phyloP scores from a whole-genome alignment of 2,888 invertebrate species.

The Eledone cirrhosa region DNA sequence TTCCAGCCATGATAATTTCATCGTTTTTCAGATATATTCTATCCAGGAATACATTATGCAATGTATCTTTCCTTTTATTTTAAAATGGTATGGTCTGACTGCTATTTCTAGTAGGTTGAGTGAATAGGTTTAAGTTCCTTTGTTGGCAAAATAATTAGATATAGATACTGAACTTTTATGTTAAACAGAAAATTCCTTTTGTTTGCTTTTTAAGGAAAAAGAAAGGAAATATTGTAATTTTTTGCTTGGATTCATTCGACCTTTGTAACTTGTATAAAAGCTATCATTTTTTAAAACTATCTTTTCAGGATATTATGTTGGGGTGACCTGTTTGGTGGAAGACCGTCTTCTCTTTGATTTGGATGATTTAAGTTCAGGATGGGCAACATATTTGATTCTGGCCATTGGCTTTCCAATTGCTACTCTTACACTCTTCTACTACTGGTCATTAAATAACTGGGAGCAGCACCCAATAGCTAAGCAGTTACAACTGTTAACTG shows the following conservation, averaged over 20 bases:
- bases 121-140: not conserved
- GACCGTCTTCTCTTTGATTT: slow-evolving; percentile 46
- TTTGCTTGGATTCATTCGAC: not conserved
- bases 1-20: too few relatives aligned
- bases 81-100: too few relatives aligned
- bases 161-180: not conserved
- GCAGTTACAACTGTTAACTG: slow-evolving; percentile 69
- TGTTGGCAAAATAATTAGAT: not conserved
- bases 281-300: not conserved
- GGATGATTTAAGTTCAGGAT: slow-evolving; percentile 40
- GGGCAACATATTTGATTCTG: slow-evolving; percentile 49
- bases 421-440: slow-evolving; percentile 70
- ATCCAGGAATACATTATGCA: too few relatives aligned
- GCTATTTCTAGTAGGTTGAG: too few relatives aligned
- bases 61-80: too few relatives aligned
- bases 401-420: slow-evolving; percentile 67
- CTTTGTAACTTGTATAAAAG: too few relatives aligned
- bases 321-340: slow-evolving; percentile 48
- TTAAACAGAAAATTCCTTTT: too few relatives aligned
- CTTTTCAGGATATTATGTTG: slow-evolving; percentile 60
- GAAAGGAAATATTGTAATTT: too few relatives aligned
- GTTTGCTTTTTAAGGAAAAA: too few relatives aligned
- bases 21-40: too few relatives aligned
- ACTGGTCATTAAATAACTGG: slow-evolving; percentile 79
- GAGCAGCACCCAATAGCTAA: slow-evolving; percentile 79